Conservation (phyloP, 2,888 invertebrate species). For the Athalia cordata region DNA sequence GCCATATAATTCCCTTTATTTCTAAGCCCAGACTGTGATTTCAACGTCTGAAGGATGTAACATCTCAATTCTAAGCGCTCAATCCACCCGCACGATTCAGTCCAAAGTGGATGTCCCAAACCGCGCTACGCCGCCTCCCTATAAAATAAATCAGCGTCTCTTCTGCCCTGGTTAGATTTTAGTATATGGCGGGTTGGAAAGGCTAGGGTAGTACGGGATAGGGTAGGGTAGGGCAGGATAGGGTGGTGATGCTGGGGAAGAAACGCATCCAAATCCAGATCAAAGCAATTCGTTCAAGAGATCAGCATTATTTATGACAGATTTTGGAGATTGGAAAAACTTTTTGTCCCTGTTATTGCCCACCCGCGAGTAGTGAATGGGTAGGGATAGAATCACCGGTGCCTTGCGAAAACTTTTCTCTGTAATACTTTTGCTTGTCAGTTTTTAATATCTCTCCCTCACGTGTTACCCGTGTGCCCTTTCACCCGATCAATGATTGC, state of each 20-base stretch:
- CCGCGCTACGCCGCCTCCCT: slow-evolving; percentile 30
- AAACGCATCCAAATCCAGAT: slow-evolving; percentile 40
- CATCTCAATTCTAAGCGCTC: slow-evolving; percentile 34
- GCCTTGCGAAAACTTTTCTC: slow-evolving; percentile 1
- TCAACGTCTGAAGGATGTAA: slow-evolving; percentile 28
- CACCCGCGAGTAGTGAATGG: not conserved
- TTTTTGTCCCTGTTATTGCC: slow-evolving; percentile 36
- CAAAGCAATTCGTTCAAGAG: slow-evolving; percentile 44
- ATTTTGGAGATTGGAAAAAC: slow-evolving; percentile 55
- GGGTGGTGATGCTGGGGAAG: slow-evolving; percentile 10
- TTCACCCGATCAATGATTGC: not conserved
- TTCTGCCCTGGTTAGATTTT: slow-evolving; percentile 11
- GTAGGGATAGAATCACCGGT: slow-evolving; percentile 17
- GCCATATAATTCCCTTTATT: not conserved
- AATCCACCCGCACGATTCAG: not conserved
- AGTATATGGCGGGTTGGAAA: slow-evolving; percentile 17
- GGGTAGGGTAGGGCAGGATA: slow-evolving; percentile 9
- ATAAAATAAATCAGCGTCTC: slow-evolving; percentile 37
- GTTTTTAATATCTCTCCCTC: not conserved
- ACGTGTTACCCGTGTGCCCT: not conserved
- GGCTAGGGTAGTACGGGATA: slow-evolving; percentile 8
- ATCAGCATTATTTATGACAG: slow-evolving; percentile 56
- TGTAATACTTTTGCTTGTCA: not conserved
- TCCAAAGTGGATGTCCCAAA: slow-evolving; percentile 30
- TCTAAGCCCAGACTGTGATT: slow-evolving; percentile 15